Conservation (phyloP, 2,888 invertebrate genomes). For the Unio delphinus region DNA sequence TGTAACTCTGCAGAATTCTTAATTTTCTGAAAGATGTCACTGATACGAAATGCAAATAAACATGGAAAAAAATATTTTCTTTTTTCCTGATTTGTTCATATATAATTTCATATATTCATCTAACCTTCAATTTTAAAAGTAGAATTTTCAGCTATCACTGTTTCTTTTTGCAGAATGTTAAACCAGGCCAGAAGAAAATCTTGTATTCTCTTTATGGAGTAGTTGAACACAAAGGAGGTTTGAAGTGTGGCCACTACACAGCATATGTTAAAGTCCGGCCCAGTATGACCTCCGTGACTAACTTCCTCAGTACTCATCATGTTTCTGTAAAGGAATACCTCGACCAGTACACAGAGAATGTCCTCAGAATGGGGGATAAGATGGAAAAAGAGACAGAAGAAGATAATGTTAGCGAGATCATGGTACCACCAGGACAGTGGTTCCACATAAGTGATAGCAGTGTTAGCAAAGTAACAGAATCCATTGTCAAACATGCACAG, state of each 20-base stretch:
- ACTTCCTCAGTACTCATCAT: conserved; percentile 49
- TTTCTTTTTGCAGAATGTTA: conserved; percentile 60
- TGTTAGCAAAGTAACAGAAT: conserved; percentile 84
- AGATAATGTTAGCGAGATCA: conserved; percentile 47
- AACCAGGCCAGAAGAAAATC: conserved; percentile 77
- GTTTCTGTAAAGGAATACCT: conserved; percentile 49
- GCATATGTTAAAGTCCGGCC: conserved; percentile 89
- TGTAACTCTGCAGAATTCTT: too few relatives aligned
- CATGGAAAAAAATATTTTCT: too few relatives aligned
- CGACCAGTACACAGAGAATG: conserved; percentile 40
- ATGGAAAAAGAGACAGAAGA: conserved; percentile 28
- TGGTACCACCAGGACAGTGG: conserved; percentile 82
- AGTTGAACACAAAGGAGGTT: conserved; percentile 93
- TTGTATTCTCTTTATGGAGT: conserved; percentile 94
- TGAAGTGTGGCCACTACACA: conserved; percentile 92
- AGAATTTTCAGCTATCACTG: background rate
- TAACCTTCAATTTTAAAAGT: too few relatives aligned
- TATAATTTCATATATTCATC: too few relatives aligned
- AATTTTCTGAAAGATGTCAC: too few relatives aligned
- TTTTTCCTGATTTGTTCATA: too few relatives aligned
- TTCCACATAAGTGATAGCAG: conserved; percentile 93
- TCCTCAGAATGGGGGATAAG: conserved; percentile 22
- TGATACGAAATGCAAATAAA: too few relatives aligned
- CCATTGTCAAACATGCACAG: conserved; percentile 86
- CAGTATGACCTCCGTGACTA: conserved; percentile 44